Evolutionary conservation across 2,113 vertebrate genomes (phyloP).

Genomic region (Halichoeres trimaculatus): DNA sequence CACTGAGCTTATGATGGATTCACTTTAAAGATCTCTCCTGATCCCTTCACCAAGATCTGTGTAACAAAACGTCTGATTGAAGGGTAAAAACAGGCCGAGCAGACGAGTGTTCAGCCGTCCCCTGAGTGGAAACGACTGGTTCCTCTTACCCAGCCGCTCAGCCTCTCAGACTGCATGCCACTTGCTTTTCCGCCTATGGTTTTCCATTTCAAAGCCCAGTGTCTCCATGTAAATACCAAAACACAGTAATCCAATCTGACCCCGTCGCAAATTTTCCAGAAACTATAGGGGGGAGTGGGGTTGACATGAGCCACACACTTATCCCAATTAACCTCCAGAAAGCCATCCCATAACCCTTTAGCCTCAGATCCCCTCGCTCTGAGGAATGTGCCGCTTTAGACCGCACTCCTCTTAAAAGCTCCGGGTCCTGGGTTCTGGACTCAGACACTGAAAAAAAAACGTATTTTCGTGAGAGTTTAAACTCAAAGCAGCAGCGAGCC

Average conservation of each 20-base stretch:
- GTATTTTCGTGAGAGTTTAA: conserved; percentile 54
- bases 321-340: conserved; percentile 83
- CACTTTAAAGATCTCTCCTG: conserved; percentile 70
- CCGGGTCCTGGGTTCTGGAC: conserved; percentile 54
- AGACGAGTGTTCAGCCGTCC: conserved; percentile 71
- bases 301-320: conserved; percentile 83
- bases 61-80: conserved; percentile 70
- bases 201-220: conserved; percentile 83
- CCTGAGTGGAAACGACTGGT: conserved; percentile 78
- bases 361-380: conserved; percentile 57
- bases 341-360: conserved; percentile 77
- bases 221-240: conserved; percentile 84
- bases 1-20: conserved; percentile 58
- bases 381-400: conserved; percentile 76
- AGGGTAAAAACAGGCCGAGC: conserved; percentile 63
- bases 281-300: conserved; percentile 78
- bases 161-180: conserved; percentile 79
- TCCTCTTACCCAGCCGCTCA: conserved; percentile 77
- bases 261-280: conserved; percentile 83
- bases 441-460: conserved; percentile 50
- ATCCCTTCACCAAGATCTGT: conserved; percentile 72
- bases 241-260: conserved; percentile 84
- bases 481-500: conserved; percentile 56
- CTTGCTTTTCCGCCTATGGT: conserved; percentile 81
- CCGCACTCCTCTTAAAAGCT: conserved; percentile 66